Evolutionary conservation across 2,113 vertebrate genomes (phyloP), one percentile per base, ranked within the genome.

Genomic region (Probosciger aterrimus): DNA sequence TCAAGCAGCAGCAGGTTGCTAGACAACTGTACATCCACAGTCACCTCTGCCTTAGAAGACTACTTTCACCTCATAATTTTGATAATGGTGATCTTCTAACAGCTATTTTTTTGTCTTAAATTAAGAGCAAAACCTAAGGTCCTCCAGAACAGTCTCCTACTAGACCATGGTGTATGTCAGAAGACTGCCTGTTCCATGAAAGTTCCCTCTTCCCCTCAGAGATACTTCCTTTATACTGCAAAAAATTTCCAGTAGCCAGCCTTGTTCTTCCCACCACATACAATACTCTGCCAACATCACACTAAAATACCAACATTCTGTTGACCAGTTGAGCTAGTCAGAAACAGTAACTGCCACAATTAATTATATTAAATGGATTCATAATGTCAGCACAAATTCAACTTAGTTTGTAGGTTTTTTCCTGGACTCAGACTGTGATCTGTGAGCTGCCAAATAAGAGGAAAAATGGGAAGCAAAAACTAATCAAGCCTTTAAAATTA

Each of bases 401-500:
- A 69, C 63, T 91, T 59, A 47, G 13, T 92, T 87, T 49, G 30
- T 44, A 86, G 30, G 23, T 14, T 62, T 87, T 80, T 79, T 57
- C 33, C 44, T 92, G 27, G 62, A 71, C 28, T 94, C 43, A 76
- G 70, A 80, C 31, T 80, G 28, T 63, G 35, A 90, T 86, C 60
- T 77, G 33, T 80, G 19, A 95, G 86, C 28, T 46, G 52, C 44
- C 76, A 91, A 90, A 63, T 75, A 68, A 43, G 6, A 52, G 24
- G 39, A 60, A 46, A 90, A 94, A 83, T 23, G 7, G 39, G 16
- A 95, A 92, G 43, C 16, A 88, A 88, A 86, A 90, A 25, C 33
- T 86, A 96, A 93, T 49, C 49, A 77, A 90, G 63, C 46, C 19
- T 74, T 81, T 53, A 74, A 92, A 83, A 94, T 88, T 74, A 91